Conservation (phyloP, 2,888 invertebrate genomes). For the Eristalinus sepulchralis region DNA sequence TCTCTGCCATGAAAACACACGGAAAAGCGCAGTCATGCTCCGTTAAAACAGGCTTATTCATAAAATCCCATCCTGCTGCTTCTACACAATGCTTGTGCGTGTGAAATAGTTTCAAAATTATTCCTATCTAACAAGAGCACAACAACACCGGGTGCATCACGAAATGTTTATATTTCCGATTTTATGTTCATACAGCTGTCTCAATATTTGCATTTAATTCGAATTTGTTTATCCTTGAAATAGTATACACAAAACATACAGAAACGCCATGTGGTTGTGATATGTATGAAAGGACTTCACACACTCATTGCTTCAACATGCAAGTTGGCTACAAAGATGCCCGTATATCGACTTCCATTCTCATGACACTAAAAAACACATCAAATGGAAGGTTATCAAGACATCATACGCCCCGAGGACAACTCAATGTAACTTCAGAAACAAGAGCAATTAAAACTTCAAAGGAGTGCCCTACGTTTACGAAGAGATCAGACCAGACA, state of each 20-base stretch:
- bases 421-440: not conserved
- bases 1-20: not conserved
- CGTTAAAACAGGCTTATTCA: not conserved
- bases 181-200: conserved; percentile 55
- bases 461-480: conserved; percentile 1
- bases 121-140: conserved; percentile 33
- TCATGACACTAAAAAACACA: not conserved
- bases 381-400: not conserved
- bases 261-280: not conserved
- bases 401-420: not conserved
- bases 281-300: not conserved
- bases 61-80: conserved; percentile 4
- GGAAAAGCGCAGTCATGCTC: not conserved
- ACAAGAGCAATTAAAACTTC: conserved; percentile 22
- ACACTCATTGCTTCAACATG: not conserved
- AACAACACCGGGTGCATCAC: conserved; percentile 27
- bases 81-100: not conserved
- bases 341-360: not conserved
- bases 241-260: not conserved
- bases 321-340: not conserved
- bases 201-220: conserved; percentile 65
- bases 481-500: conserved; percentile 16
- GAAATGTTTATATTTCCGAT: conserved; percentile 47
- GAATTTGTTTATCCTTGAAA: conserved; percentile 46
- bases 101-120: conserved; percentile 13